Evolutionary conservation across 2,797 vertebrate genomes (phyloP).

Genomic region (Apogon talboti): DNA sequence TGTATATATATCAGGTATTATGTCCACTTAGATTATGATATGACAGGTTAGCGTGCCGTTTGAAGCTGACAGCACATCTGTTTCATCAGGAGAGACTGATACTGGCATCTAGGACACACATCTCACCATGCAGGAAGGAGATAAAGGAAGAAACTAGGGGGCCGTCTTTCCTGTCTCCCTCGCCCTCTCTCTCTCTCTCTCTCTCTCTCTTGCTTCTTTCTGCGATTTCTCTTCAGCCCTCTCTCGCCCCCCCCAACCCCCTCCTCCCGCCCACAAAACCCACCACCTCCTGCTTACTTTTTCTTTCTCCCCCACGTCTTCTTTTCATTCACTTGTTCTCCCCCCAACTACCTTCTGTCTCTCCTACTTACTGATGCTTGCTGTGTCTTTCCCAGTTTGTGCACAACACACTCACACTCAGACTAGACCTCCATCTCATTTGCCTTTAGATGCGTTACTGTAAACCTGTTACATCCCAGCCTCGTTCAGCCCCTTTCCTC

Average conservation of each 20-base stretch:
- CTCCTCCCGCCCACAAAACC: slow-evolving; percentile 56
- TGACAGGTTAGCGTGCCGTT: slow-evolving; percentile 88
- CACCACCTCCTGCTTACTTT: slow-evolving; percentile 69
- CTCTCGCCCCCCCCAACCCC: slow-evolving; percentile 5
- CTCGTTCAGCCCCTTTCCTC: slow-evolving; percentile 22
- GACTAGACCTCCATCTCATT: slow-evolving; percentile 28
- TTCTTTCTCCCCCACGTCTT: slow-evolving; percentile 54
- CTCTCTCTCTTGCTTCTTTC: slow-evolving; percentile 64
- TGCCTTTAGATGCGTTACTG: slow-evolving; percentile 31
- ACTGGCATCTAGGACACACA: slow-evolving; percentile 91
- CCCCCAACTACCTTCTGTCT: slow-evolving; percentile 64
- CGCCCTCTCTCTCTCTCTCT: slow-evolving; percentile 64
- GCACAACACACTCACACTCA: slow-evolving; percentile 13
- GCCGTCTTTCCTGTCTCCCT: slow-evolving; percentile 84
- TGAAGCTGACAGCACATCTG: slow-evolving; percentile 92
- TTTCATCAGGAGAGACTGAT: slow-evolving; percentile 89
- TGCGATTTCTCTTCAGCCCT: slow-evolving; percentile 47
- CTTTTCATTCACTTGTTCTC: slow-evolving; percentile 70
- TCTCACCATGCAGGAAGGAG: slow-evolving; percentile 87
- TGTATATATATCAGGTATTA: slow-evolving; percentile 88
- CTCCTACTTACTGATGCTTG: slow-evolving; percentile 58
- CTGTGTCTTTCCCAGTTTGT: slow-evolving; percentile 45
- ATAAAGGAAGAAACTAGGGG: slow-evolving; percentile 85
- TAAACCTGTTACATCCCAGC: slow-evolving; percentile 58
- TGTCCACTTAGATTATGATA: slow-evolving; percentile 92